Percentiles rank a stretch among this genome's conserved stretches.
Evolutionary conservation across 2,888 invertebrate species (phyloP).

Genomic region (Pomacea canaliculata): DNA sequence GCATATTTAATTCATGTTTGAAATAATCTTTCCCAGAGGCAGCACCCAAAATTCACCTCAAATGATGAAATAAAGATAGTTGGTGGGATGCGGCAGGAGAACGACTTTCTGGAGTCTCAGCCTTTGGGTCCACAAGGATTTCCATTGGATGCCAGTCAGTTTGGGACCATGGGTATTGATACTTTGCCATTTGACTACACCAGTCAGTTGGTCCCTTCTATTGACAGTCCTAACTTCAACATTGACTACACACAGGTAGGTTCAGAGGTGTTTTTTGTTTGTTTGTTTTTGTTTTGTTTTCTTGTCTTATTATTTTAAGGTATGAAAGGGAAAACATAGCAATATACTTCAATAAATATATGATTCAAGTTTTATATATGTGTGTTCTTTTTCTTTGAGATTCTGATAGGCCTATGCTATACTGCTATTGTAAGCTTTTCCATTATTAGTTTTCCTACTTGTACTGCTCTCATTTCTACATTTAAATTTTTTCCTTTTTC

Average conservation of each 20-base stretch:
- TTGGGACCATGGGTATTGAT: constrained; percentile 68
- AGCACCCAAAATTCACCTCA: constrained; percentile 93
- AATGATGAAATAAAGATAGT: constrained; percentile 78
- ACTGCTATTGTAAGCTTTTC: too few species aligned
- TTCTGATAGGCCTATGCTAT: too few species aligned
- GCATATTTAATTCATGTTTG: too few species aligned
- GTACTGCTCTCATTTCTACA: too few species aligned
- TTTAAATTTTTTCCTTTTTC: too few species aligned
- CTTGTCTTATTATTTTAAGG: neutral
- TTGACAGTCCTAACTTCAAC: constrained; percentile 69
- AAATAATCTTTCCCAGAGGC: constrained; percentile 60
- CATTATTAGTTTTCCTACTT: too few species aligned
- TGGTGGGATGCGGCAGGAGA: constrained; percentile 41
- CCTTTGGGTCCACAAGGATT: constrained; percentile 51
- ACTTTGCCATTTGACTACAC: constrained; percentile 66
- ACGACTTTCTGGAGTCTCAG: constrained; percentile 54
- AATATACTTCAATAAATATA: neutral
- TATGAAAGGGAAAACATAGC: neutral
- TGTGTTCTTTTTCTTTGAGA: too few species aligned
- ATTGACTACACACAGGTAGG: constrained; percentile 68
- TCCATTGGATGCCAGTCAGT: constrained; percentile 61
- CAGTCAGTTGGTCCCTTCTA: constrained; percentile 66
- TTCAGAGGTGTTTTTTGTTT: neutral
- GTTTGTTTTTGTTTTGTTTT: too few species aligned
- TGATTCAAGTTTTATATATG: too few species aligned